These are phyloP conservation scores for Xenus cinereus DNA, from an alignment of 2,113 vertebrate genomes.

Conservation along the genomic window DNA sequence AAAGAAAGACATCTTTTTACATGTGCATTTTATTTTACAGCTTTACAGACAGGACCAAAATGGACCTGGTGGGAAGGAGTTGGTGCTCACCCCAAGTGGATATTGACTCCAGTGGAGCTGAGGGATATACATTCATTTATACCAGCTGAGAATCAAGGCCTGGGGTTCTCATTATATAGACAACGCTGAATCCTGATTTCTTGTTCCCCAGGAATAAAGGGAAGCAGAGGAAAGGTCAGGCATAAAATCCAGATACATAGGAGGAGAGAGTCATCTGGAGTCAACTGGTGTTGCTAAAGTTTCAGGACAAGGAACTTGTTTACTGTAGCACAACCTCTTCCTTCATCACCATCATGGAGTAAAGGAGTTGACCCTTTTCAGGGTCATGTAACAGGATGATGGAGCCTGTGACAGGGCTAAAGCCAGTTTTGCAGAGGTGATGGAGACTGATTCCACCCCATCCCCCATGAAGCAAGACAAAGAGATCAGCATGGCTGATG, in stretches of 20 bases:
- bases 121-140: neutral
- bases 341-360: accelerated
- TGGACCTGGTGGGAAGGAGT: accelerated
- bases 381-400: accelerated
- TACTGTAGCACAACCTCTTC: neutral
- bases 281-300: neutral
- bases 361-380: neutral
- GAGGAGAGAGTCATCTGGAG: neutral
- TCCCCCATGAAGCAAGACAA: neutral
- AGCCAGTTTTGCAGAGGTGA: neutral
- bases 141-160: neutral
- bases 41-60: neutral
- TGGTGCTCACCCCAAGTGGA: neutral
- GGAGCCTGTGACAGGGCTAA: neutral
- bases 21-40: neutral
- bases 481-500: neutral
- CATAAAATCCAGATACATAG: neutral
- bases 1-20: neutral
- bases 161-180: neutral
- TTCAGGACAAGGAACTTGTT: neutral
- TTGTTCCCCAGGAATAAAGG: neutral
- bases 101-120: neutral
- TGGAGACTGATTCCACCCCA: neutral
- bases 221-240: neutral
- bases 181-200: neutral